Evolutionary conservation across 2,113 vertebrate species (phyloP), one percentile per base, ranked within the genome.

Genomic region (Petrocephalus zakoni): DNA sequence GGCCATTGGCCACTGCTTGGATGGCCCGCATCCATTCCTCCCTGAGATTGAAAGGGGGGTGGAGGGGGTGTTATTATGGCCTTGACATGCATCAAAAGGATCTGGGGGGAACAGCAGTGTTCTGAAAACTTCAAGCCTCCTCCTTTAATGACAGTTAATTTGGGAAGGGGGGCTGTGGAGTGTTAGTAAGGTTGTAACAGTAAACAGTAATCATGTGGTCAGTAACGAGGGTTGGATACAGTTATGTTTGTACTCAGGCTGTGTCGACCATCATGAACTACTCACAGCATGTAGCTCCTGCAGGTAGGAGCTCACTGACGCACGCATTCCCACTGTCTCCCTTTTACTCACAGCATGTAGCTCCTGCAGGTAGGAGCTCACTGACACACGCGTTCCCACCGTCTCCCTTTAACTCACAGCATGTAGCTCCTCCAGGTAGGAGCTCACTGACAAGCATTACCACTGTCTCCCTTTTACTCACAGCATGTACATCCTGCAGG

Each of bases 1-100:
- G 95, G 91, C 97, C 96, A 90, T 98, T 98, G 87, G 98, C 97
- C 0, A 99, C 98, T 0, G 96, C 95, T 93, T 99, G 97, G 90
- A 99, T 99, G 82, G 97, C 96, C 83, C 93, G 94, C 92, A 98
- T 98, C 98, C 98, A 99, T 86, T 99, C 97, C 93, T 99, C 97
- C 91, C 97, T 99, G 88, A 89, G 13, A 52, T 17, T 89, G 91
- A 1, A 49, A 4, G 17, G 58, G 46, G 53, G 19, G 46, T 1
- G 75, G 34, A 9, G 46, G 13, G 22, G 58, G 22, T 10, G 56
- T 58, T 61, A 61, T 0, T 42, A 42, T 42, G 42, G 8, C 22
- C 9, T 64, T 25, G n/a, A 64, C 58, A 64, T 2, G 4, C n/a
- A 25, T 7, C 58, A 61, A 9, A 8, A 8, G 42, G 42, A 3